Evolutionary conservation across 92 coral and sea anemone species (phyloP).

Genomic region (Porites evermanni): DNA sequence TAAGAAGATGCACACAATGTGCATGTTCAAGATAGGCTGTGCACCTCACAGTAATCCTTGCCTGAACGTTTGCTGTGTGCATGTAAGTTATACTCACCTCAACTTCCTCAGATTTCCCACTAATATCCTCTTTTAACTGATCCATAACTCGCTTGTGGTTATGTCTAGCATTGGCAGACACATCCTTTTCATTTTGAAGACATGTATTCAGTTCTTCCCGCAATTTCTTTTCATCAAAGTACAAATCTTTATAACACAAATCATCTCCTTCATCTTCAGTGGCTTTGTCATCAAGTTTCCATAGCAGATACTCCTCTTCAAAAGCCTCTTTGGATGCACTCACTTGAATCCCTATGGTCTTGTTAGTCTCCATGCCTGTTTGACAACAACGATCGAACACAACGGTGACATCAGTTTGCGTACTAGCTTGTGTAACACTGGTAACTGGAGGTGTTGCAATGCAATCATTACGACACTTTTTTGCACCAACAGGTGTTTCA

Average conservation of each 20-base stretch:
- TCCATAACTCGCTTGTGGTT: conserved; percentile 67
- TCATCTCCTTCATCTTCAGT: conserved; percentile 50
- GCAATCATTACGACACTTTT: not conserved
- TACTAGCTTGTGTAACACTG: conserved; percentile 18
- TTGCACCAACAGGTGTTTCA: not conserved
- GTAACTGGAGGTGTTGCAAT: not conserved
- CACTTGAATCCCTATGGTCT: conserved; percentile 57
- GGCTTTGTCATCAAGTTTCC: conserved; percentile 77
- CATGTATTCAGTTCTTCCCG: conserved; percentile 56
- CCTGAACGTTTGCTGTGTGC: no score
- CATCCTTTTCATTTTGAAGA: conserved; percentile 71
- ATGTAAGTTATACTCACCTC: conserved; percentile 56
- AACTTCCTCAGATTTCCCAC: conserved; percentile 44
- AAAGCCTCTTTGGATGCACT: conserved; percentile 69
- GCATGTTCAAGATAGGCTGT: not conserved
- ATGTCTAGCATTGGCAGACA: conserved; percentile 63
- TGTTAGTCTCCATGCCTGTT: conserved; percentile 14
- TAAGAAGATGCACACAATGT: no score
- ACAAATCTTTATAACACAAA: conserved; percentile 65
- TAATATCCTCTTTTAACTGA: conserved; percentile 67
- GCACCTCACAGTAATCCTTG: not conserved
- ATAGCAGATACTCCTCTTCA: conserved; percentile 64
- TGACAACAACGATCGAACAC: conserved; percentile 26
- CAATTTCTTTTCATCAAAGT: conserved; percentile 34
- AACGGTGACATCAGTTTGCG: conserved; percentile 40